Base-by-base conservation (phyloP, 1,140 invertebrate genomes). In the Xylocopa sonorina region DNA sequence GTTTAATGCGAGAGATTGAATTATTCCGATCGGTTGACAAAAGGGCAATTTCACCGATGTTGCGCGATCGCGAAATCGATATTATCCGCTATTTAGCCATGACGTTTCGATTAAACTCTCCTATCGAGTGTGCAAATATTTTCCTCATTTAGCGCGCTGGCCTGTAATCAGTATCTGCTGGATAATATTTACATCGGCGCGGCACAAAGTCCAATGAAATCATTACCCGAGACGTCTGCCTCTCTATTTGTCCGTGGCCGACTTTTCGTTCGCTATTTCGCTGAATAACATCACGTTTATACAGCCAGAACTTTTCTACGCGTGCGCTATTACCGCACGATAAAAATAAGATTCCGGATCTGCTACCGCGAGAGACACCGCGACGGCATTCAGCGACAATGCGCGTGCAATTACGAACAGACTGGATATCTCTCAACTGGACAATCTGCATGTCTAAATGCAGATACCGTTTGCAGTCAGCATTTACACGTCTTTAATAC, bases 171-270 rank as follows among this genome's bases (percentile, higher is more conserved):
- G 75, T 69, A 55, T 78, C 67, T 72, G 46, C 43, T 62, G 68
- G 76, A 72, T 63, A 72, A 78, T 78, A 72, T 78, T 78, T 78
- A 78, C 57, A 78, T 78, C 76, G 67, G 38, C 41, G 76, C 57
- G 57, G 68, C 29, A 38, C 68, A 72, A 78, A 78, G 76, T 72
- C 76, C 76, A 72, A 72, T 72, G 76, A 78, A 78, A 78, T 72
- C 55, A 46, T 78, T 78, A 55, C 68, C 48, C 76, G 43, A 72
- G 76, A 78, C 68, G 76, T 43, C 68, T 60, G 75, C 34, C 72
- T 43, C 72, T 69, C 68, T 72, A 53, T 71, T 72, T 78, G 76
- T 78, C 76, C 68, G 57, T 72, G 76, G 67, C 76, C 76, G 76
- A 53, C 67, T 78, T 78, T 72, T 63, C 57, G 57, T 62, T 24